Base-by-base conservation (phyloP, 2,888 invertebrate genomes). In the Parnassius orleans region DNA sequence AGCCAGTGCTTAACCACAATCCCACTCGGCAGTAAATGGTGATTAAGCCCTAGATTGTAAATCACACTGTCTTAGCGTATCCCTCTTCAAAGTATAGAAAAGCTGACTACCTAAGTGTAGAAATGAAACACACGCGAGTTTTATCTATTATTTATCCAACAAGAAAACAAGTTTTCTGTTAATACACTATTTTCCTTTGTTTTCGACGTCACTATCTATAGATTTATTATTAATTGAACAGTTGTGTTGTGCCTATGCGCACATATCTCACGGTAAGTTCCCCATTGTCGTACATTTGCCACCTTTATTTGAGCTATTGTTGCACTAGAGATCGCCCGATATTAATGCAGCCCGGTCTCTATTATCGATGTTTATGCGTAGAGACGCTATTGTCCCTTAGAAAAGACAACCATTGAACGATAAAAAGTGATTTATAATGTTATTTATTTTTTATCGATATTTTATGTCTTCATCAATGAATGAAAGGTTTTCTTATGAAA, bases 161-260 rank as follows among this genome's bases (percentile, higher is more conserved):
- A 7, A 33, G 33, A 7, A 33, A 33, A 33, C 33, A 7, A 33
- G 7, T 33, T 19, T 33, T 33, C 33, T 33, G 5, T 33, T 33
- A 33, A 33, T 33, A 33, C 5, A 33, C 3, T 33, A 33, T 33
- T 7, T 33, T 7, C 3, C 33, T 33, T 33, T 48, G 33, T 41
- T 53, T 75, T 74, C 73, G 67, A 77, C 77, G 79, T 78, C 75
- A 71, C 74, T 81, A 85, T 83, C 84, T 85, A 84, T 84, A 71
- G 79, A 66, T 71, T 81, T 72, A 84, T 86, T 86, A 85, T 83
- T 74, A 60, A 57, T 53, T 43, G 51, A 51, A 54, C 55, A 57
- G 57, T 56, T 54, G 60, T 64, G 57, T 56, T 54, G 60, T 64
- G 60, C 12, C 52, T 61, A n/a, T 10, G 47, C 14, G 51, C 58